These are phyloP conservation scores for Lacerta agilis DNA, from an alignment of 2,797 vertebrate species.

Conservation along the genomic window DNA sequence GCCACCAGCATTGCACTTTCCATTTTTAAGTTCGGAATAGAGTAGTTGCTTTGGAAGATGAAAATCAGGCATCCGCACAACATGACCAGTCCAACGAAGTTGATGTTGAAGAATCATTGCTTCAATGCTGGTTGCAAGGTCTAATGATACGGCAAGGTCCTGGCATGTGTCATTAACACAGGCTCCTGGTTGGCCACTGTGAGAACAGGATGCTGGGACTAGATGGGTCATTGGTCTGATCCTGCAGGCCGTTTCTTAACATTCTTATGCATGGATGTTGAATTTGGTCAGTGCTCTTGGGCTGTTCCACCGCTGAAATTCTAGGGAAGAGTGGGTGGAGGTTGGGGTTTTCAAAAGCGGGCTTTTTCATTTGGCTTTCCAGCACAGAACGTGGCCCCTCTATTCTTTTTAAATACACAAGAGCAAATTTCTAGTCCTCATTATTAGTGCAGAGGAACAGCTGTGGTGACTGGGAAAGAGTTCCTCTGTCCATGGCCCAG, in stretches of 20 bases:
- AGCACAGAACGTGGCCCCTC: neutral
- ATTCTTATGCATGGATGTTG: too few species aligned
- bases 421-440: neutral
- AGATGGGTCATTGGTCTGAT: too few species aligned
- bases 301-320: neutral
- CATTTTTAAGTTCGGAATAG: too few species aligned
- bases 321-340: neutral
- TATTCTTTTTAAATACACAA: neutral
- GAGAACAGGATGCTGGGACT: too few species aligned
- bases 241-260: too few species aligned
- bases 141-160: neutral
- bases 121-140: too few species aligned
- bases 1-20: too few species aligned
- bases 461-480: neutral
- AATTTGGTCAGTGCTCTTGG: neutral
- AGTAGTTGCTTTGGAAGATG: too few species aligned
- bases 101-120: too few species aligned
- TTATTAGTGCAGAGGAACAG: neutral
- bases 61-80: too few species aligned
- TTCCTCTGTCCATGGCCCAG: neutral
- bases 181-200: too few species aligned
- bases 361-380: neutral
- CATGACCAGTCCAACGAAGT: too few species aligned
- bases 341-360: neutral
- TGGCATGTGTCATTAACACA: neutral